These are phyloP conservation scores for Eristalis intricaria DNA, from an alignment of 2,888 invertebrate species.

Conservation along the genomic window DNA sequence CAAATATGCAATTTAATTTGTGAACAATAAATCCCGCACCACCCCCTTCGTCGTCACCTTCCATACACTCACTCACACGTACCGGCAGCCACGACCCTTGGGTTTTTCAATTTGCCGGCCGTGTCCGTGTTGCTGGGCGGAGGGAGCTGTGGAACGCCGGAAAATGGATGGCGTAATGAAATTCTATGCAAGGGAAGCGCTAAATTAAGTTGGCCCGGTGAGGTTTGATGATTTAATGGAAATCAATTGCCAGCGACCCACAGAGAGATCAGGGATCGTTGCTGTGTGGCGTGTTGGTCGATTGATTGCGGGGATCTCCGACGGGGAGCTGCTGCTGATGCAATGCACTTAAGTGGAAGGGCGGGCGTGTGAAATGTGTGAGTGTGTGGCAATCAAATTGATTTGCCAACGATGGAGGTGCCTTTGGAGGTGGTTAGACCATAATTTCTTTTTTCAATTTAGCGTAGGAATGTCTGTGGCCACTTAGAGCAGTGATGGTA, in stretches of 20 bases:
- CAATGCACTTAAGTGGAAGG: neutral
- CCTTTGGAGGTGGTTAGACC: neutral
- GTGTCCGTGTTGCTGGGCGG: neutral
- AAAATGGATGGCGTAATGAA: neutral
- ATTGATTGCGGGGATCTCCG: neutral
- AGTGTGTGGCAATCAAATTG: neutral
- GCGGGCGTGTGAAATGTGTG: neutral
- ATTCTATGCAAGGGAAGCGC: neutral
- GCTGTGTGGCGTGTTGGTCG: neutral
- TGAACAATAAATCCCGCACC: conserved; percentile 34
- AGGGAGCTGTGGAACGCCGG: neutral
- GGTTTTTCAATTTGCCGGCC: conserved; percentile 19
- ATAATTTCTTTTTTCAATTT: neutral
- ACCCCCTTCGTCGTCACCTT: too few relatives aligned
- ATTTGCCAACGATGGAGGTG: neutral
- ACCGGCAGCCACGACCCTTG: neutral
- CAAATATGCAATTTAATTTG: conserved; percentile 62
- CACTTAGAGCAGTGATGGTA: too few relatives aligned
- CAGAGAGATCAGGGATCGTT: neutral
- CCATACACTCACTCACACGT: neutral
- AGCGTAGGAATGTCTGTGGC: too few relatives aligned
- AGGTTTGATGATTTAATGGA: neutral
- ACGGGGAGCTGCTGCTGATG: neutral
- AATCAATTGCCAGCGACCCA: neutral
- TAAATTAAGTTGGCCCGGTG: conserved; percentile 1